Evolutionary conservation across 2,888 invertebrate genomes (phyloP).

Genomic region (Parochlus steinenii): DNA sequence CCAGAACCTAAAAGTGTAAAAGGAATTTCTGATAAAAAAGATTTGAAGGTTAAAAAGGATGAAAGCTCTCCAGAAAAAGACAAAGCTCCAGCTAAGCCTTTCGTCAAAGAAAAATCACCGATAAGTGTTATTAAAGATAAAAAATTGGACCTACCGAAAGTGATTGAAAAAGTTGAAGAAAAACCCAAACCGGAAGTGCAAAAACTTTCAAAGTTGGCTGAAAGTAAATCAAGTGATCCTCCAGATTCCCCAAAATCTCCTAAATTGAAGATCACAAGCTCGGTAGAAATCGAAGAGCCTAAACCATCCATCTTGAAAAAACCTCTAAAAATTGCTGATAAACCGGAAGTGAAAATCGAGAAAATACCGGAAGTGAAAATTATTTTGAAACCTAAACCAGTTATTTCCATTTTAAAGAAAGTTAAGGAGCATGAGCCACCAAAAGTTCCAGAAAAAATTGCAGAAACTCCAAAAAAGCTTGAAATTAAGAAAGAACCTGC

Average conservation of each 20-base stretch:
- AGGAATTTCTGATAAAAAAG: too few species aligned
- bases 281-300: background rate
- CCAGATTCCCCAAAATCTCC: slow-evolving; percentile 2
- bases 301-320: background rate
- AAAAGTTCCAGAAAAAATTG: background rate
- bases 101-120: too few species aligned
- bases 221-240: background rate
- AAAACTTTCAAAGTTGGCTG: slow-evolving; percentile 11
- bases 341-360: background rate
- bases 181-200: too few species aligned
- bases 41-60: too few species aligned
- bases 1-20: too few species aligned
- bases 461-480: slow-evolving; percentile 1
- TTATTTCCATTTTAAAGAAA: background rate
- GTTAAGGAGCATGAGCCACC: background rate
- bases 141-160: too few species aligned
- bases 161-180: too few species aligned
- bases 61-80: too few species aligned
- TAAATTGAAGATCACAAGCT: background rate
- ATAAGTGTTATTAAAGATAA: too few species aligned
- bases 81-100: too few species aligned
- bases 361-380: background rate
- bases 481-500: background rate
- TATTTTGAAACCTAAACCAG: background rate
- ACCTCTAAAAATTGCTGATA: background rate